Conservation (phyloP, 2,888 invertebrate genomes). For the Polydrusus tereticollis region DNA sequence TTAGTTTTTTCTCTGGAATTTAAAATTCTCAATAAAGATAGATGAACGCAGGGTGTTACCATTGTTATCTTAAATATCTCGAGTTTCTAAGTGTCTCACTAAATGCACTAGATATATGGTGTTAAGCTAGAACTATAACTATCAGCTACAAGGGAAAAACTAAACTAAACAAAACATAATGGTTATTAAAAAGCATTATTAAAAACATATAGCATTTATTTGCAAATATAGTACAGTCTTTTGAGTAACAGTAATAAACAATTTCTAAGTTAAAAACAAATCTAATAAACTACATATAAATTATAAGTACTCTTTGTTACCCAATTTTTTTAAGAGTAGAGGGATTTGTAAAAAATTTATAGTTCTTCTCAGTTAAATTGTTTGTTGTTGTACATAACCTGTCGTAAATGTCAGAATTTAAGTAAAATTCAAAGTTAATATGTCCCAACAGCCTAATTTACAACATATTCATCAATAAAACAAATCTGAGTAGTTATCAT, state of each 20-base stretch:
- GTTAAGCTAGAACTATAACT: background rate
- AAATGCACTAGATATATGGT: background rate
- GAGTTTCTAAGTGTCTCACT: background rate
- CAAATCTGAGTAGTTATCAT: too few relatives aligned
- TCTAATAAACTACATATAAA: constrained; percentile 52
- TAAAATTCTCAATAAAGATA: too few relatives aligned
- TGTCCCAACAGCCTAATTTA: too few relatives aligned
- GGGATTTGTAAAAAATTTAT: too few relatives aligned
- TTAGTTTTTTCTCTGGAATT: too few relatives aligned
- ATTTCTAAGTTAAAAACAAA: constrained; percentile 53
- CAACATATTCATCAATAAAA: too few relatives aligned
- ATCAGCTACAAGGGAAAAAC: constrained; percentile 3
- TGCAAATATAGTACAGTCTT: constrained; percentile 64
- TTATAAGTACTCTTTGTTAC: constrained; percentile 26
- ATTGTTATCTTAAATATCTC: background rate
- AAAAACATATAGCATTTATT: constrained; percentile 65
- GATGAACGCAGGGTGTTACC: background rate
- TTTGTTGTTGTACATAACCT: too few relatives aligned
- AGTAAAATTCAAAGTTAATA: too few relatives aligned
- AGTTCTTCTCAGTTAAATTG: too few relatives aligned
- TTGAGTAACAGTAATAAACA: constrained; percentile 62
- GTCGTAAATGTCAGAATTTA: too few relatives aligned
- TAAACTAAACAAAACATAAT: constrained; percentile 44
- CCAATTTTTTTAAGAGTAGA: background rate
- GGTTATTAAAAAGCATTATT: constrained; percentile 63